Base-by-base conservation (phyloP, 2,113 vertebrate species). In the Vulpes ferrilata region DNA sequence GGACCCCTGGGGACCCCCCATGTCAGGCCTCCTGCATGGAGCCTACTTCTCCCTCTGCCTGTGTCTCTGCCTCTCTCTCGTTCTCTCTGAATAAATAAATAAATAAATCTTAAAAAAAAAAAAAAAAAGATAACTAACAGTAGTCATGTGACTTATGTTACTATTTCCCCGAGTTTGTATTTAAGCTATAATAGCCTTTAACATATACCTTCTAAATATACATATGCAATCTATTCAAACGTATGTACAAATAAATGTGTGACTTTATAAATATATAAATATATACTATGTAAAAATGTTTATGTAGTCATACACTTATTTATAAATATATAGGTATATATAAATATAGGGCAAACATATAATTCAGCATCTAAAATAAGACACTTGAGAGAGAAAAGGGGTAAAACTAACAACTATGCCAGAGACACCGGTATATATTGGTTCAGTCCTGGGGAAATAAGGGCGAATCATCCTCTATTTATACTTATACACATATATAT, bases 291-390 rank as follows among this genome's bases (percentile, higher is more conserved):
- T 80, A 60, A 79, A 69, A 59, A 82, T 73, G 53, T 67, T 87
- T 92, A 76, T 43, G 27, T 5, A 73, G 38, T 74, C 73, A 51
- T 19, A 69, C 13, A 76, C 9, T 76, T 43, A 74, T 6, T 43
- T 48, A 48, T 76, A 76, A 23, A 48, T 25, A 78, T 8, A 51
- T 9, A 51, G 15, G 27, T 7, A 15, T 16, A 78, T 15, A 38
- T 67, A 83, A 30, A 83, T 89, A n/a, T 22, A 93, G 9, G n/a
- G 11, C 74, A 35, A 93, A 88, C 5, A 35, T 57, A 65, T 32
- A 91, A 93, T 84, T 97, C 27, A 22, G 22, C 12, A 96, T 59
- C 38, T 60, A 74, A 83, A 94, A 94, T 1, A 73, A 86, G 57
- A 64, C 20, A 62, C 30, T 10, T 74, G 76, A 87, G 53, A 83